These are phyloP conservation scores for Dyspetes luteomarginatus DNA, from an alignment of 2,888 invertebrate species.

Conservation along the genomic window DNA sequence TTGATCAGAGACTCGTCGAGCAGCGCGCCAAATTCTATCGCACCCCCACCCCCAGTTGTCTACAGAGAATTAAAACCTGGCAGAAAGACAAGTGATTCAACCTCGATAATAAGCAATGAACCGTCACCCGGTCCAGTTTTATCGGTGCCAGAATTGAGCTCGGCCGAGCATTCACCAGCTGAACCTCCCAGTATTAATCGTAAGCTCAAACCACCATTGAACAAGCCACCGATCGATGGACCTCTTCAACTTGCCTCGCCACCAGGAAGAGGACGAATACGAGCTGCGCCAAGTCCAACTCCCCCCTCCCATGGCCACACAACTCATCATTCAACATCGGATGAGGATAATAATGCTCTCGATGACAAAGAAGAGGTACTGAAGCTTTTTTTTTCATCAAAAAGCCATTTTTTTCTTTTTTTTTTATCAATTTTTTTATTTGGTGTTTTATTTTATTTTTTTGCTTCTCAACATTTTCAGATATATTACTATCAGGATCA, in stretches of 20 bases:
- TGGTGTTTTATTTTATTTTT: not conserved
- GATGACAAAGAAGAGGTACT: conserved; percentile 83
- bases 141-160: conserved; percentile 75
- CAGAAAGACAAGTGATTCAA: conserved; percentile 81
- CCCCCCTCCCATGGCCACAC: conserved; percentile 79
- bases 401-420: not conserved
- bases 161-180: conserved; percentile 79
- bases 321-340: conserved; percentile 81
- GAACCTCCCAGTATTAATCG: conserved; percentile 92
- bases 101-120: conserved; percentile 82
- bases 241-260: conserved; percentile 82
- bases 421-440: conserved; percentile 13
- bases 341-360: conserved; percentile 82
- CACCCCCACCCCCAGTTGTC: conserved; percentile 86
- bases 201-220: conserved; percentile 88
- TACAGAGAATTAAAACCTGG: conserved; percentile 87
- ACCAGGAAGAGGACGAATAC: conserved; percentile 81
- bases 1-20: conserved; percentile 78
- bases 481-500: conserved; percentile 82
- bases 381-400: not conserved
- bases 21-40: conserved; percentile 81
- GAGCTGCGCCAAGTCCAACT: conserved; percentile 85
- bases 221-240: conserved; percentile 78
- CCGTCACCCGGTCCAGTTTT: conserved; percentile 81
- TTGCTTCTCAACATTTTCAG: conserved; percentile 75